These are phyloP conservation scores for Struthio camelus DNA, from an alignment of 2,113 vertebrate species.

Conservation along the genomic window DNA sequence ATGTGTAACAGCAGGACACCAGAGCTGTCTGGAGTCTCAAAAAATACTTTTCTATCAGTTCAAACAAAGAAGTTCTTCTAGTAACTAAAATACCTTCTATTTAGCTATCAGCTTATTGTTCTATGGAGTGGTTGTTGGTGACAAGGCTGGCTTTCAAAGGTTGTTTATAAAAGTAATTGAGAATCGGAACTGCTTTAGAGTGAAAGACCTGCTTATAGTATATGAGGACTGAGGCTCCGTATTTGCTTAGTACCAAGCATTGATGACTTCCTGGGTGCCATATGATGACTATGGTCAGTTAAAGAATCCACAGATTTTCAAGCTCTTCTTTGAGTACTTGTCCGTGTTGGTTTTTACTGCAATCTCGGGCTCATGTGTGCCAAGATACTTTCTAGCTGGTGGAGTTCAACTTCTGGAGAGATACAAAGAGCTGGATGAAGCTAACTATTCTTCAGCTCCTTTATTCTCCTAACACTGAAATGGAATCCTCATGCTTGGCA, in stretches of 20 bases:
- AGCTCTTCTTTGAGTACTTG: neutral
- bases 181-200: neutral
- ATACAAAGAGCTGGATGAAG: neutral
- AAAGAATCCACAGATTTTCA: neutral
- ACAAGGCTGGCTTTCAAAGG: neutral
- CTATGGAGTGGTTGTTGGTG: neutral
- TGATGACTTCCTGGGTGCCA: neutral
- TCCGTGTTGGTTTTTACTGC: neutral
- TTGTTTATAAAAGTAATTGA: neutral
- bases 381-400: neutral
- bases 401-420: neutral
- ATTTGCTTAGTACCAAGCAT: neutral
- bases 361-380: neutral
- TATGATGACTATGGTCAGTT: neutral
- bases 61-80: neutral
- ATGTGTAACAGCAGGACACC: neutral
- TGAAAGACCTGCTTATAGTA: neutral
- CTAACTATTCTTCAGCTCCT: neutral
- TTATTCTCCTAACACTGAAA: neutral
- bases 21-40: neutral
- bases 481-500: neutral
- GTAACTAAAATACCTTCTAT: neutral
- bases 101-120: neutral
- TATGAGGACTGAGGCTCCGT: neutral
- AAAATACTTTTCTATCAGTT: neutral